Base-by-base conservation (phyloP, 2,797 vertebrate genomes). In the Hemibagrus guttatus region DNA sequence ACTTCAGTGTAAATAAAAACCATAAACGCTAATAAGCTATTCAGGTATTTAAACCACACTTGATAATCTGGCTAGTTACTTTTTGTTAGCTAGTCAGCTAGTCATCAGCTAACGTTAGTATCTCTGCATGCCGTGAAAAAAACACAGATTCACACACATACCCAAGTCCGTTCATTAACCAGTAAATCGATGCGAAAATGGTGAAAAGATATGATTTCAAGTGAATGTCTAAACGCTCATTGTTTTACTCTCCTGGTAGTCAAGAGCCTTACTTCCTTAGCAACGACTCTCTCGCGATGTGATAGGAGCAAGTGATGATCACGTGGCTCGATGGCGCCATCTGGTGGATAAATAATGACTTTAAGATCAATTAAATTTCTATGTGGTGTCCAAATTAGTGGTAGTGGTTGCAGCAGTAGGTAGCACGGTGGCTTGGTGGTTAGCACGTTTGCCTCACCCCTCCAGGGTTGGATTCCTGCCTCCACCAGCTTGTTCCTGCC, bases 251-350 rank as follows among this genome's bases (percentile, higher is more conserved):
- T 56, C 59, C 39, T 28, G 35, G 85, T 90, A n/a, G 14, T 61
- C 85, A 83, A 56, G 31, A 84, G 63, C 59, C 58, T 9, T 72
- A 92, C 93, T 92, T 94, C 94, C 94, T 92, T 93, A 93, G 93
- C 81, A 93, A 95, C 94, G 12, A 59, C 13, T 88, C 52, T 72
- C 54, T 88, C 84, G 0, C 39, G 56, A 74, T 56, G 23, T 71
- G 54, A 59, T 26, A 14, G 1, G 5, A 19, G 79, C 8, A 4
- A 59, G 54, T 39, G 8, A 69, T 42, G 69, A 17, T 23, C 17
- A 21, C 9, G 39, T 21, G 46, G 35, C 23, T 49, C 64, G 1
- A 35, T 28, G 78, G 66, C 69, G 86, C 89, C 90, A 64, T 35
- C 90, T 85, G 11, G 42, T 72, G 89, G 21, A 2, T 56, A 56